Evolutionary conservation across 2,113 vertebrate species (phyloP), one percentile per base, ranked within the genome.

Genomic region (Siniperca knerii): DNA sequence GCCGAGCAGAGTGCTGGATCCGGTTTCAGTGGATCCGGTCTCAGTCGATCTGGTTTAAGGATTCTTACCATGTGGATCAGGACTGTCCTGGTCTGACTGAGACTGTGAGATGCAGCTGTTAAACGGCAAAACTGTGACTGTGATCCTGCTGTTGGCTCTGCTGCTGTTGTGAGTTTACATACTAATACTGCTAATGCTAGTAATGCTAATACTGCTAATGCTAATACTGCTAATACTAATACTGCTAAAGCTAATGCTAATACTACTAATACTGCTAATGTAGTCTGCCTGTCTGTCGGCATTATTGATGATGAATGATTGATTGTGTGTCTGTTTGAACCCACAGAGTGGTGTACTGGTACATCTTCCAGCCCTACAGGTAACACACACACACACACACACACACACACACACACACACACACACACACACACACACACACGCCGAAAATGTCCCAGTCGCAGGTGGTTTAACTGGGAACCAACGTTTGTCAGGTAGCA

Each of bases 311-410:
- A 29, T 29, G 29, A 29, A 29, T 40, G 4, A 37, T n/a, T 20
- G 55, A 35, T 50, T 50, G 23, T 79, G 61, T 48, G 25, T 77
- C 6, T 83, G 57, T 71, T 70, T 81, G 25, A 69, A 52, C 8
- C 84, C 76, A 67, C 84, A 90, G 88, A 29, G 23, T 64, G 6
- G 40, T 79, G 75, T 82, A 46, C 33, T 33, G 3, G 35, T 79
- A 64, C 62, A 2, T 21, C 9, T 70, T 1, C 62, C 29, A 11
- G 44, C 0, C 40, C 23, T 10, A 66, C 71, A 85, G 88, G 88
- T 90, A 55, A 54, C 16, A 13, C 46, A 25, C 35, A 37, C 35
- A 37, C 29, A 29, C 29, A 25, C 25, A 25, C 25, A 25, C 25
- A 25, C 25, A 25, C 25, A 25, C 25, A 25, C 25, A 25, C 25